Evolutionary conservation across 1,140 invertebrate species (phyloP), one percentile per base, ranked within the genome.

Genomic region (Drepana arcuata): DNA sequence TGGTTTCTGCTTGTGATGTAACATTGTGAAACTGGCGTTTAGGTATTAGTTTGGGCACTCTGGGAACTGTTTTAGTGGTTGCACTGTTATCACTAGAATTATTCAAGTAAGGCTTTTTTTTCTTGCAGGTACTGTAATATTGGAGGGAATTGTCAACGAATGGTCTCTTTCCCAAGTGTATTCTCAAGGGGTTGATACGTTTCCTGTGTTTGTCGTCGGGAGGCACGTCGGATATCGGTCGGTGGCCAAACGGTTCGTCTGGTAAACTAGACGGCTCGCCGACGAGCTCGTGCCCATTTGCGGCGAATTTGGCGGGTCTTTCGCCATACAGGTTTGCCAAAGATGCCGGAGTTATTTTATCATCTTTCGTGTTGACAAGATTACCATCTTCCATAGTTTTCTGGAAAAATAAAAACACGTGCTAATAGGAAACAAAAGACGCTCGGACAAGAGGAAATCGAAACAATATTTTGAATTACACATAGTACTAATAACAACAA

Each of bases 341-440:
- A 34, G 64, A 54, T 34, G 60, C 43, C 46, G 66, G 26, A 39
- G 51, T 43, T 42, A 59, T 61, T 62, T 68, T 78, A 46, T 82
- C 74, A 38, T 82, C 73, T 56, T 65, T 75, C 48, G 61, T 58
- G 49, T 67, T 68, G 53, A 48, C 47, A 58, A 61, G 47, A 68
- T 82, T 78, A 82, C 74, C 78, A 78, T 82, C 78, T 72, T 82
- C 75, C 75, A 80, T 82, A 78, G 64, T 78, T 79, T 78, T 79
- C 78, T 82, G 68, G 40, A 77, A 78, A 58, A 64, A 59, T 53
- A 53, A 55, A 57, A 65, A 69, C 73, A 77, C 61, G 71, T 79
- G 73, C 48, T 71, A 39, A 33, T 61, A 18, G 67, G 72, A 81
- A 81, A 81, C 77, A 81, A 81, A 79, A 81, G 74, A 79, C 72